Conservation (phyloP, 1,140 invertebrate species). For the Trinorchestia longiramus region DNA sequence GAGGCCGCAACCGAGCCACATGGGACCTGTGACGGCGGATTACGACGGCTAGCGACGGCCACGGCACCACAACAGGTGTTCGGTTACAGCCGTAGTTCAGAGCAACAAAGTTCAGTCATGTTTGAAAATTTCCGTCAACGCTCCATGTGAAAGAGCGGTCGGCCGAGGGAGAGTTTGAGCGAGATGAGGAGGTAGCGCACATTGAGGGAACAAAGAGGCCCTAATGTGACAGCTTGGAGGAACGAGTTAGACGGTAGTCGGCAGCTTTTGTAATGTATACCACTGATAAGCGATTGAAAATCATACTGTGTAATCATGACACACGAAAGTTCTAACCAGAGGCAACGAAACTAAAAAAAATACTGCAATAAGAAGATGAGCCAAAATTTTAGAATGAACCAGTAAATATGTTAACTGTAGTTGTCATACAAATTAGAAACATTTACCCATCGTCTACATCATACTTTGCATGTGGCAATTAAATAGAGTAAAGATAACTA, state of each 20-base stretch:
- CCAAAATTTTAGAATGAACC: too few relatives aligned
- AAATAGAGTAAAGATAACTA: too few relatives aligned
- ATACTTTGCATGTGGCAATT: too few relatives aligned
- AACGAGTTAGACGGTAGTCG: background rate
- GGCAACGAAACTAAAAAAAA: too few relatives aligned
- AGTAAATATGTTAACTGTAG: too few relatives aligned
- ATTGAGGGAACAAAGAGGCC: background rate
- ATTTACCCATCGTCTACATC: too few relatives aligned
- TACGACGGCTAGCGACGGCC: background rate
- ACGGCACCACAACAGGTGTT: conserved; percentile 39
- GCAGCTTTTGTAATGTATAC: too few relatives aligned
- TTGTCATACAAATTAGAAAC: too few relatives aligned
- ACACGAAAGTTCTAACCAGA: too few relatives aligned
- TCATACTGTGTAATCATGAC: too few relatives aligned
- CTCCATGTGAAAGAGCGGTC: background rate
- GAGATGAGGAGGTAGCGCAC: background rate
- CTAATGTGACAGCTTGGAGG: background rate
- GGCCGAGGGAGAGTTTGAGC: background rate
- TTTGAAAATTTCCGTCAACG: conserved; percentile 36
- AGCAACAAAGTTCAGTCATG: conserved; percentile 6
- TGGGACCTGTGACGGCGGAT: background rate
- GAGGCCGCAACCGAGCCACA: background rate
- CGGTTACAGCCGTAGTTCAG: conserved; percentile 38
- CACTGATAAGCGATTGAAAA: too few relatives aligned
- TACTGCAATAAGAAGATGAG: too few relatives aligned